These are phyloP conservation scores for Eolophus roseicapilla DNA, from an alignment of 2,113 vertebrate genomes.

Conservation along the genomic window DNA sequence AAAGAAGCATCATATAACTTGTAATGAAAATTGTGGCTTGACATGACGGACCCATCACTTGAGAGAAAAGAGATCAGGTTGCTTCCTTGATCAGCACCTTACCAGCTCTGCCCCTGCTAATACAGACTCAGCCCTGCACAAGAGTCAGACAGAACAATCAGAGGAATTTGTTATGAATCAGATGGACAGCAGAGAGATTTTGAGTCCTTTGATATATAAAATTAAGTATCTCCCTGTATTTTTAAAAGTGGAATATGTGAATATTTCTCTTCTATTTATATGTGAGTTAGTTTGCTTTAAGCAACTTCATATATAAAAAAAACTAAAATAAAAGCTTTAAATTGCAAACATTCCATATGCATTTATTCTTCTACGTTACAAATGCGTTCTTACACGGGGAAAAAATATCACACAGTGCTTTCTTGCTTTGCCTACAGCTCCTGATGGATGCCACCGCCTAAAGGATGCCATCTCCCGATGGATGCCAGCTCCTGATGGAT, in stretches of 20 bases:
- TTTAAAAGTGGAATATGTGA: neutral
- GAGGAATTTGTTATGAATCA: neutral
- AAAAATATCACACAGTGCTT: accelerated
- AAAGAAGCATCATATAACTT: neutral
- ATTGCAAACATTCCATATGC: neutral
- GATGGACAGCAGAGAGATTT: neutral
- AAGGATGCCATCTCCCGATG: neutral
- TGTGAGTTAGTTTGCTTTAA: neutral
- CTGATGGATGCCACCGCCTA: neutral
- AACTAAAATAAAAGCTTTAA: neutral
- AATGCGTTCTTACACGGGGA: accelerated
- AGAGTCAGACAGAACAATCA: neutral
- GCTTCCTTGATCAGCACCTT: neutral
- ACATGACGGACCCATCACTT: neutral
- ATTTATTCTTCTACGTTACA: neutral
- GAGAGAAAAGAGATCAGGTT: neutral
- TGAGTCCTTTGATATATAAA: neutral
- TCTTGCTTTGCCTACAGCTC: neutral
- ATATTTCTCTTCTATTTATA: neutral
- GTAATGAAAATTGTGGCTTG: neutral
- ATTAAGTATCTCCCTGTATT: accelerated
- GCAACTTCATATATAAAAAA: neutral
- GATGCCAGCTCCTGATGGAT: neutral
- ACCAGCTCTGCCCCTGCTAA: neutral
- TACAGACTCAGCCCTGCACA: neutral